phyloP scores from a whole-genome alignment of 2,888 invertebrate species.

The Sylvicola cinctus region DNA sequence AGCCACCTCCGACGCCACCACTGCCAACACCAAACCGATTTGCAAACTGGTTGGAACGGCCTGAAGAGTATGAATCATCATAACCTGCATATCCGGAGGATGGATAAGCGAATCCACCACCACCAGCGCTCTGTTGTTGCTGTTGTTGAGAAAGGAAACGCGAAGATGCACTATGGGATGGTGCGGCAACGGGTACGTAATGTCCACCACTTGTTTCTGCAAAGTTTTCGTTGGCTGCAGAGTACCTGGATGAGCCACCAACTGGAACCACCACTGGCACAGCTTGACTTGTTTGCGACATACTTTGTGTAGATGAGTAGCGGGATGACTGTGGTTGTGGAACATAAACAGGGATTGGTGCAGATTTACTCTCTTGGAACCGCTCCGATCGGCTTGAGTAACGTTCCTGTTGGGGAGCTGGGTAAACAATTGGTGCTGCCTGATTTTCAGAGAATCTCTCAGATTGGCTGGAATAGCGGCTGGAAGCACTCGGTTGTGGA shows the following conservation, averaged over 20 bases:
- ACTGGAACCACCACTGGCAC: slow-evolving; percentile 1
- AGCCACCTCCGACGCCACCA: neutral
- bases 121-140: neutral
- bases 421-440: slow-evolving; percentile 2
- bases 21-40: neutral
- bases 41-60: neutral
- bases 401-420: slow-evolving; percentile 5
- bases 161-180: neutral
- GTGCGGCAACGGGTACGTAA: neutral
- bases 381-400: neutral
- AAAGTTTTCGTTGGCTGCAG: neutral
- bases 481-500: neutral
- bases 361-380: no score
- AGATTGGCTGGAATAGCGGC: neutral
- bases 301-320: neutral
- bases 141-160: neutral
- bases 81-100: neutral
- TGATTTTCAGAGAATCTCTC: neutral
- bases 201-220: neutral
- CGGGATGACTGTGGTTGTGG: neutral
- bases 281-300: neutral
- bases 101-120: neutral
- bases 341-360: no score
- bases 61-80: neutral
- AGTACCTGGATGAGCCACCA: slow-evolving; percentile 2